Conservation (phyloP, 1,140 invertebrate genomes). For the Neodiprion lecontei region DNA sequence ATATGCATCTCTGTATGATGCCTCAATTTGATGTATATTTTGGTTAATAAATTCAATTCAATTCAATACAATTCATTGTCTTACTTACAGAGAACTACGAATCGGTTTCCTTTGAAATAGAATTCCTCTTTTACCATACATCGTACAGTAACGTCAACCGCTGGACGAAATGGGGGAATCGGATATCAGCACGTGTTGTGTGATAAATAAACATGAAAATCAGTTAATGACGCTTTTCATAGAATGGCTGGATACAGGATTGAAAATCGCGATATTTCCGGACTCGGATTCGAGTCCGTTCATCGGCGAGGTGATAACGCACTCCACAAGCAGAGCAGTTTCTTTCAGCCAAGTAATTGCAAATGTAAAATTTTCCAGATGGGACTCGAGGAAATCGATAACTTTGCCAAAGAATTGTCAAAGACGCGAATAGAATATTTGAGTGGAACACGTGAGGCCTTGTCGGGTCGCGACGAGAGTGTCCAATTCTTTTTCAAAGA, state of each 20-base stretch:
- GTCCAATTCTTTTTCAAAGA: constrained; percentile 19
- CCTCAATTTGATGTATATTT: too few species aligned
- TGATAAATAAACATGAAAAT: constrained; percentile 22
- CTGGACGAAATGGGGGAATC: too few species aligned
- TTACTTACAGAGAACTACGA: too few species aligned
- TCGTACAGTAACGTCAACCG: too few species aligned
- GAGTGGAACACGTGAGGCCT: background rate
- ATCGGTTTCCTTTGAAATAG: too few species aligned
- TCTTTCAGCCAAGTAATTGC: background rate
- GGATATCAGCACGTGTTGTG: constrained; percentile 16
- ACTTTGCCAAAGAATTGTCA: constrained; percentile 1
- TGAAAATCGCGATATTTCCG: constrained; percentile 18
- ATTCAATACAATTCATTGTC: too few species aligned
- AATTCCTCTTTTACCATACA: too few species aligned
- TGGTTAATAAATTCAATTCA: too few species aligned
- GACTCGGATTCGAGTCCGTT: constrained; percentile 7
- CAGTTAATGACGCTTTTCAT: constrained; percentile 19
- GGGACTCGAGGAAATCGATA: background rate
- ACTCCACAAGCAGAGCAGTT: background rate
- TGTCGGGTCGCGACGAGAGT: constrained; percentile 17
- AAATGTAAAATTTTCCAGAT: constrained; percentile 17
- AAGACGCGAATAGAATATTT: constrained; percentile 14
- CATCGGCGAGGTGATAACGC: constrained; percentile 18
- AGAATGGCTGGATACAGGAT: constrained; percentile 16
- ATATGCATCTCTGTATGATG: too few species aligned